Conservation (phyloP, 2,888 invertebrate species). For the Meteorus colon region DNA sequence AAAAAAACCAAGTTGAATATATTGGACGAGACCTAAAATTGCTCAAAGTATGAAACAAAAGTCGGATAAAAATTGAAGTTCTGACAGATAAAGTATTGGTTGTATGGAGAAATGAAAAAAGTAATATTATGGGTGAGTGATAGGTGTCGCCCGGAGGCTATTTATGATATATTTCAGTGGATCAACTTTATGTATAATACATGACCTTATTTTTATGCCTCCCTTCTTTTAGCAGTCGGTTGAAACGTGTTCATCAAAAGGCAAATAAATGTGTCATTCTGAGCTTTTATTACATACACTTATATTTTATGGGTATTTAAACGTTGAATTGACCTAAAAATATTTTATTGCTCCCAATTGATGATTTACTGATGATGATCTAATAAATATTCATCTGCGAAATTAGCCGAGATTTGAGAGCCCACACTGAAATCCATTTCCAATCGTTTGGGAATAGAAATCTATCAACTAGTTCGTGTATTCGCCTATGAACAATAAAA, state of each 20-base stretch:
- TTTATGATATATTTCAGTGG: slow-evolving; percentile 33
- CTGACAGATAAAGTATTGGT: slow-evolving; percentile 1
- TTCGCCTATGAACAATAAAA: no score
- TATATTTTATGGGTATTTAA: not conserved
- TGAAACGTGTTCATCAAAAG: slow-evolving; percentile 29
- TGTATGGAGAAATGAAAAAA: slow-evolving; percentile 6
- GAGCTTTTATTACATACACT: not conserved
- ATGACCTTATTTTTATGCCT: slow-evolving; percentile 29
- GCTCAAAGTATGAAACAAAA: not conserved
- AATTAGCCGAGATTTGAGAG: no score
- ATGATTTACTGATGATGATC: no score
- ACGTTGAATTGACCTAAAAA: no score
- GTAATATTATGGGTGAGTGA: slow-evolving; percentile 20
- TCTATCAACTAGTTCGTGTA: no score
- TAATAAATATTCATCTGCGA: no score
- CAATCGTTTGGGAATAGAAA: no score
- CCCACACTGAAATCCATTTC: no score
- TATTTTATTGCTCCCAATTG: no score
- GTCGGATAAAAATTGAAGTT: not conserved
- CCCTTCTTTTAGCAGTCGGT: not conserved
- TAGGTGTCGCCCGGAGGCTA: slow-evolving; percentile 33
- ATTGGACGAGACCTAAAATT: not conserved
- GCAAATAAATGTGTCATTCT: not conserved
- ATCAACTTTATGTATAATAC: slow-evolving; percentile 39
- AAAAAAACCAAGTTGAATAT: not conserved